Percentiles rank a stretch among this genome's conserved stretches.
phyloP scores from a whole-genome alignment of 37 sponge, comb jelly and placozoan genomes.

The Mnemiopsis leidyi region DNA sequence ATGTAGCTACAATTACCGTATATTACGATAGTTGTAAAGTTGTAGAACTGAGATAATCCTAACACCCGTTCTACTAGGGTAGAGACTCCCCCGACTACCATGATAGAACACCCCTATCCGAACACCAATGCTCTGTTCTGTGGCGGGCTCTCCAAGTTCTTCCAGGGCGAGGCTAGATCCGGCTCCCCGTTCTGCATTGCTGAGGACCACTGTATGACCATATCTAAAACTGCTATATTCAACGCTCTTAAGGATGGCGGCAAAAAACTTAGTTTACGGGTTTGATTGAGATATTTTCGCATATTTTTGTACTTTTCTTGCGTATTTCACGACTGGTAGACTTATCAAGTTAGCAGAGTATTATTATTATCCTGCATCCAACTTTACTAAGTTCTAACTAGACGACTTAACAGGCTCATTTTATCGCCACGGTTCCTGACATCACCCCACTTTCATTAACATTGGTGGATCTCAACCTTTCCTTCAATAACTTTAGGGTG shows the following conservation, averaged over 20 bases:
- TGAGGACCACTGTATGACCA: conserved; percentile 71
- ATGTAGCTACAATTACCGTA: too few relatives aligned
- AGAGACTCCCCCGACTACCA: not conserved
- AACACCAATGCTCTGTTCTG: conserved; percentile 69
- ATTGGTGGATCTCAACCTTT: conserved; percentile 84
- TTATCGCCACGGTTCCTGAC: conserved; percentile 74
- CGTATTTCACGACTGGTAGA: too few relatives aligned
- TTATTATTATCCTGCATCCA: too few relatives aligned
- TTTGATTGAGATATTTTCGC: not conserved
- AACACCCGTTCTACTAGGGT: not conserved
- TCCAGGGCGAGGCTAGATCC: conserved; percentile 84
- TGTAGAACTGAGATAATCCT: not conserved
- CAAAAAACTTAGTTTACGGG: conserved; percentile 70
- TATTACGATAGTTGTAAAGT: too few relatives aligned
- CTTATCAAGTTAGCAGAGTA: too few relatives aligned
- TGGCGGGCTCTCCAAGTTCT: conserved; percentile 74
- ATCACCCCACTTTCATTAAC: conserved; percentile 75
- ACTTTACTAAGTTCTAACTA: too few relatives aligned
- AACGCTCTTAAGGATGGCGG: conserved; percentile 83
- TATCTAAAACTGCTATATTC: conserved; percentile 80
- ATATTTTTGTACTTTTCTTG: too few relatives aligned
- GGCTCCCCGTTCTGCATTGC: conserved; percentile 79
- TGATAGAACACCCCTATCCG: conserved; percentile 37
- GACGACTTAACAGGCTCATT: conserved; percentile 94
- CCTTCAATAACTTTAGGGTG: conserved; percentile 85